These are phyloP conservation scores for Chondrosia reniformis DNA, from an alignment of 37 sponge, comb jelly and placozoan genomes.

Conservation along the genomic window DNA sequence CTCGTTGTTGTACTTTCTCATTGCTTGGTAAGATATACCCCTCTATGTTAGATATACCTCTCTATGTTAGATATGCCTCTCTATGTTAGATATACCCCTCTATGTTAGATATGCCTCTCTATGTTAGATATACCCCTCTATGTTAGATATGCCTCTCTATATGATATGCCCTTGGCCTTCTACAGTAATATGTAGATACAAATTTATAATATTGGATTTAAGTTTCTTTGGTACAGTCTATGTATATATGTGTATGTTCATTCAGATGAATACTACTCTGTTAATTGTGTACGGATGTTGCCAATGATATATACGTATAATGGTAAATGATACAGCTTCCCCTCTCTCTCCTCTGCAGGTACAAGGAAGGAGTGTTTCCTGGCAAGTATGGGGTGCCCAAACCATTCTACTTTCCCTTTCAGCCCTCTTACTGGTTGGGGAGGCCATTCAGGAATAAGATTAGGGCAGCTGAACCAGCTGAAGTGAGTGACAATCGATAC, in stretches of 20 bases:
- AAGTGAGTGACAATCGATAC: neutral
- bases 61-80: no score
- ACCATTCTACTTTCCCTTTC: conserved; percentile 46
- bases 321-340: neutral
- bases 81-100: no score
- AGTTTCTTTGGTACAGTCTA: conserved; percentile 12
- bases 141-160: no score
- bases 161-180: neutral
- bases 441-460: conserved; percentile 4
- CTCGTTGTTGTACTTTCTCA: conserved; percentile 71
- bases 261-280: neutral
- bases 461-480: neutral
- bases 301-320: neutral
- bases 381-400: conserved; percentile 86
- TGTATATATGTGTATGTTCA: neutral
- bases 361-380: conserved; percentile 85
- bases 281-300: neutral
- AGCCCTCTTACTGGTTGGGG: conserved; percentile 43
- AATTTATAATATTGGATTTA: conserved; percentile 8
- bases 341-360: conserved; percentile 41
- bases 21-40: conserved; percentile 92
- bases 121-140: no score
- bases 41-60: no score
- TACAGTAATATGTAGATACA: neutral
- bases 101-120: no score